These are phyloP conservation scores for Forbesichthys agassizii DNA, from an alignment of 2,113 vertebrate genomes.

Conservation along the genomic window DNA sequence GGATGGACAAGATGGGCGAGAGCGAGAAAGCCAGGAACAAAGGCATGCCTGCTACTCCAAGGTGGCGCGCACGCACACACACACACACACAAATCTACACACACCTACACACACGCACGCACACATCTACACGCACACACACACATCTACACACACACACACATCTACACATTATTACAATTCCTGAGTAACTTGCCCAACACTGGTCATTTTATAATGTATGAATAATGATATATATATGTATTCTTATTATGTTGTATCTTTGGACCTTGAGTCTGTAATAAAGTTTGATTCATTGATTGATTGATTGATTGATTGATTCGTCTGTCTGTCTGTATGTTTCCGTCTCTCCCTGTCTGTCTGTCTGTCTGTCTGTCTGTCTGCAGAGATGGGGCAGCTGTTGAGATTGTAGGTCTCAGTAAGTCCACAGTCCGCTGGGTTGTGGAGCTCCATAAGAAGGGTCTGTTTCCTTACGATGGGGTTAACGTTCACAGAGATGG, in stretches of 20 bases:
- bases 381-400: constrained; percentile 91
- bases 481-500: constrained; percentile 83
- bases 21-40: constrained; percentile 87
- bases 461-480: constrained; percentile 86
- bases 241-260: no score
- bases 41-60: constrained; percentile 91
- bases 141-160: no score
- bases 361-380: not conserved
- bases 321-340: not conserved
- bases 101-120: no score
- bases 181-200: no score
- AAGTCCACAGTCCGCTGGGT: constrained; percentile 92
- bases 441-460: constrained; percentile 80
- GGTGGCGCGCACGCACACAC: constrained; percentile 55
- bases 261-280: not conserved
- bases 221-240: no score
- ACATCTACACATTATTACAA: no score
- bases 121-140: no score
- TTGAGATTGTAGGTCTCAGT: constrained; percentile 93
- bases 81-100: not conserved
- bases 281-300: not conserved
- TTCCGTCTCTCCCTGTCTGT: not conserved
- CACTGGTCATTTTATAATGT: no score
- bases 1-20: constrained; percentile 99
- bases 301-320: no score